Evolutionary conservation across 1,140 invertebrate genomes (phyloP), one percentile per base, ranked within the genome.

Genomic region (Heliconius eleuchia): DNA sequence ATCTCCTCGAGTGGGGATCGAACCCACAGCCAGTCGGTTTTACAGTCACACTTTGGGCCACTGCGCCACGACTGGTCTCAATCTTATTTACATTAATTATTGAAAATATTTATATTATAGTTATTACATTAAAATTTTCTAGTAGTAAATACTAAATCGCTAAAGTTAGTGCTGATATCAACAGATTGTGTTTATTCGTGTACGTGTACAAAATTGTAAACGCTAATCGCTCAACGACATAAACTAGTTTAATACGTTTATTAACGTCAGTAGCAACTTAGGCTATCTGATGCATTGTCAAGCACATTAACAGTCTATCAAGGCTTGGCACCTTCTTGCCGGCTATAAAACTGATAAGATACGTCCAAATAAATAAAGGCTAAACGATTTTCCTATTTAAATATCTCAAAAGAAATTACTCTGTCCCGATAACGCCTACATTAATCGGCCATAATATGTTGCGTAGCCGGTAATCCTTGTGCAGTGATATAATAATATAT

Each of bases 381-480:
- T 80, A 79, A 88, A 87, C 84, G 86, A 83, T 88, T 87, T 7
- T 86, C 82, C 85, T 86, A 89, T 87, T 88, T 85, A 86, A 88
- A 88, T 92, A 89, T 88, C 85, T 87, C 75, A 80, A 88, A 86
- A 84, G 82, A 84, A 84, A 87, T 83, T 83, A 79, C 82, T 85
- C 77, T 76, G 80, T 76, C 74, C 75, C 71, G 89, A 91, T 91
- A 90, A 87, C 80, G 76, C 72, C 70, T 77, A 76, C 76, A 77
- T 76, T 80, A 82, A 83, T 85, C 85, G 81, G 78, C 76, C 77
- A 85, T 86, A 82, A 87, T 82, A 82, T 85, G 77, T 79, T 74
- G 74, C 73, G 19, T 66, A 80, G 84, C 83, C 85, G 84, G 79
- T 83, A 81, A 86, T 85, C 76, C 79, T 77, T 77, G 39, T 76